Percentiles rank a stretch among this genome's conserved stretches.
Conservation (phyloP, 2,113 vertebrate genomes). For the Sinocyclocheilus anshuiensis region DNA sequence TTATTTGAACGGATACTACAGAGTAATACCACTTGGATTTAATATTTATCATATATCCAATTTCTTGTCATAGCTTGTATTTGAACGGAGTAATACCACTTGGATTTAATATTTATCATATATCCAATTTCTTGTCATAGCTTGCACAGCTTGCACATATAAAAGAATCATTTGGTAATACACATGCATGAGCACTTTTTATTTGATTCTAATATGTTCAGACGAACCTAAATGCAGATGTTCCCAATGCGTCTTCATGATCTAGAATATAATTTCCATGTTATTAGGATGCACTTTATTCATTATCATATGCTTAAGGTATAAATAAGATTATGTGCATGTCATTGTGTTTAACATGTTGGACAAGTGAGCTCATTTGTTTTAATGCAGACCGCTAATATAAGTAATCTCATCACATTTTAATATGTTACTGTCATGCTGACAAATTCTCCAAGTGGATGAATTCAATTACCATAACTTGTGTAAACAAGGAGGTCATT, state of each 20-base stretch:
- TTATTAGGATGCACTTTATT: constrained; percentile 51
- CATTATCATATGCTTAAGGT: constrained; percentile 51
- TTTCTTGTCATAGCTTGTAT: not conserved
- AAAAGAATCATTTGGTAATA: not conserved
- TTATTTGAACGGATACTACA: no score
- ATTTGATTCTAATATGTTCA: constrained; percentile 4
- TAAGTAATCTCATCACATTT: constrained; percentile 54
- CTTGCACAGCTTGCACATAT: not conserved
- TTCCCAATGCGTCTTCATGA: not conserved
- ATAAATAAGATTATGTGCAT: constrained; percentile 48
- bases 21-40: no score
- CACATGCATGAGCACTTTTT: not conserved
- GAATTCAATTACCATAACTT: constrained; percentile 53
- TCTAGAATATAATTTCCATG: constrained; percentile 35
- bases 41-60: not conserved
- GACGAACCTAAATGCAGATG: constrained; percentile 22
- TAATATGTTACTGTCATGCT: constrained; percentile 56
- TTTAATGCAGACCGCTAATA: constrained; percentile 50
- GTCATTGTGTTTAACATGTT: constrained; percentile 50
- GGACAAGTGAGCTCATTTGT: constrained; percentile 54
- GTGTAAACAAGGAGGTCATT: constrained; percentile 54
- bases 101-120: no score
- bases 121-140: no score
- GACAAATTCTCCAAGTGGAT: constrained; percentile 47
- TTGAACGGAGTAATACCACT: no score